phyloP scores from a whole-genome alignment of 2,797 vertebrate genomes.

The Characodon lateralis region DNA sequence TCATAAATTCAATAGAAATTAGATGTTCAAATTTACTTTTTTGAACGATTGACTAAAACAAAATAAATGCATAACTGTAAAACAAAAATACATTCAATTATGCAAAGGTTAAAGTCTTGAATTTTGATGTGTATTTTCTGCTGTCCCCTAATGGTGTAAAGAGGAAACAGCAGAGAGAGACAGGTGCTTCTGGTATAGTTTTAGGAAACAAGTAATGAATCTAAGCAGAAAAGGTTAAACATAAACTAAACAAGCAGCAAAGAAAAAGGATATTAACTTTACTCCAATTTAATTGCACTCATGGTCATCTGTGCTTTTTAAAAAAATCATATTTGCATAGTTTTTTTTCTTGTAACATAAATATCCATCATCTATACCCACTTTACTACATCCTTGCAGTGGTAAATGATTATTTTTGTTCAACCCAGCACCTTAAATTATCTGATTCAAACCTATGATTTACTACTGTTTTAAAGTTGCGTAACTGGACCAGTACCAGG shows the following conservation, averaged over 20 bases:
- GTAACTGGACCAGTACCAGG: not conserved
- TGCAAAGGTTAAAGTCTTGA: not conserved
- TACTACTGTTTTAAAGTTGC: not conserved
- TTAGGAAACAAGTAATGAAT: too few species aligned
- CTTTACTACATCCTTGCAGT: too few species aligned
- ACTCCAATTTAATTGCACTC: too few species aligned
- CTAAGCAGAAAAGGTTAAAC: too few species aligned
- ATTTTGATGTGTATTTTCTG: not conserved
- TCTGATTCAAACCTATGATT: not conserved
- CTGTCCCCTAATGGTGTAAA: slow-evolving; percentile 2
- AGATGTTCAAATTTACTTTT: not conserved
- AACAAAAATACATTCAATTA: not conserved
- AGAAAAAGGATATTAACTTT: too few species aligned
- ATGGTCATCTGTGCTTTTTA: too few species aligned
- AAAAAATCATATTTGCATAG: too few species aligned
- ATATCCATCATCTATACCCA: too few species aligned
- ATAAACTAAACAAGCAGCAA: too few species aligned
- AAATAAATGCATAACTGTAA: not conserved
- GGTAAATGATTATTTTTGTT: not conserved
- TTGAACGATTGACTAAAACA: not conserved
- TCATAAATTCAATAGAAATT: not conserved
- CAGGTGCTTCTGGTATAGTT: not conserved
- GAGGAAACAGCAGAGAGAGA: not conserved
- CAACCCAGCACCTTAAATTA: not conserved
- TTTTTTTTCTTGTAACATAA: too few species aligned